These are phyloP conservation scores for Chondrosia reniformis DNA, from an alignment of 37 sponge, comb jelly and placozoan species.

Conservation along the genomic window DNA sequence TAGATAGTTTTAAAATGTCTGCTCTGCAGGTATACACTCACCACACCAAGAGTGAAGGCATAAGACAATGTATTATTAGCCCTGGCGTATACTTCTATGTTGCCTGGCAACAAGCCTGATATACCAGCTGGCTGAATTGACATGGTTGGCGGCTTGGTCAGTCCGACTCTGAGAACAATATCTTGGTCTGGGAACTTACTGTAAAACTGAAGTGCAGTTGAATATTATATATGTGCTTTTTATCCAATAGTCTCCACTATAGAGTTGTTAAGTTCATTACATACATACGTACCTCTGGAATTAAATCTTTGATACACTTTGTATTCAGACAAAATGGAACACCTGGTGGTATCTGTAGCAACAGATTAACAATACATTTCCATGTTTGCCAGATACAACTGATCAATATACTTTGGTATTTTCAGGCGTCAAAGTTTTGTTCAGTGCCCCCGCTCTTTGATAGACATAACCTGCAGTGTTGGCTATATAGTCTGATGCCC, in stretches of 20 bases:
- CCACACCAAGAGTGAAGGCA: conserved; percentile 40
- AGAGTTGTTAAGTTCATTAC: neutral
- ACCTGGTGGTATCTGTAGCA: neutral
- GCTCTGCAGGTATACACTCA: too few relatives aligned
- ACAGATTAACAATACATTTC: too few relatives aligned
- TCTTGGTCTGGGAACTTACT: conserved; percentile 24
- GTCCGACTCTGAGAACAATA: conserved; percentile 1
- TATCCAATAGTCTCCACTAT: neutral
- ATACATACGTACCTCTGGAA: conserved; percentile 11
- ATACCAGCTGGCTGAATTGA: conserved; percentile 7
- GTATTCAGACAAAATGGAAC: conserved; percentile 3
- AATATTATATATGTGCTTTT: neutral
- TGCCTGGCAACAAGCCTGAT: conserved; percentile 7
- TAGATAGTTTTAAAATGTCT: too few relatives aligned
- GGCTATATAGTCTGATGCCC: conserved; percentile 82
- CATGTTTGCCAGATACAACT: too few relatives aligned
- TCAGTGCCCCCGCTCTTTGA: conserved; percentile 52
- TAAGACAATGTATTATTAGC: neutral
- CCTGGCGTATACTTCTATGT: conserved; percentile 21
- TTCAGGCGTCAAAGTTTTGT: conserved; percentile 42
- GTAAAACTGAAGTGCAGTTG: conserved; percentile 5
- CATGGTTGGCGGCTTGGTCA: conserved; percentile 9
- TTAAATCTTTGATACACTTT: neutral
- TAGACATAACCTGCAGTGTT: conserved; percentile 84
- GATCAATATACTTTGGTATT: conserved; percentile 34